Percentiles rank a stretch among this genome's conserved stretches.
These are phyloP conservation scores for Spheniscus mendiculus DNA, from an alignment of 2,113 vertebrate genomes.

Conservation along the genomic window DNA sequence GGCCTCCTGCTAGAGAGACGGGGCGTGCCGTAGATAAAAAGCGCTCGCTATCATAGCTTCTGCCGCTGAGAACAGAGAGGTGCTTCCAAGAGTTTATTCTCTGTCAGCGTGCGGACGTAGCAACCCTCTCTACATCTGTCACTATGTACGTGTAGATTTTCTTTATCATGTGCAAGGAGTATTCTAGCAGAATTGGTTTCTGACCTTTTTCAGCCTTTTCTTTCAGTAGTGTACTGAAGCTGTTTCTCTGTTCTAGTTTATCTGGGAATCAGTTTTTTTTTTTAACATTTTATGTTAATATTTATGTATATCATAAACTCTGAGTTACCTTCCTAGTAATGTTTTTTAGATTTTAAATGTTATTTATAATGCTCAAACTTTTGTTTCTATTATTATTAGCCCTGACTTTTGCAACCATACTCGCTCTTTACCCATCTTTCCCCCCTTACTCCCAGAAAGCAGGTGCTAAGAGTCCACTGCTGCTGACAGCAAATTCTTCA, in stretches of 20 bases:
- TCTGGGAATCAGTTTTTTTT: neutral
- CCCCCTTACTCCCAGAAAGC: too few species aligned
- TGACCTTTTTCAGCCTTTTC: neutral
- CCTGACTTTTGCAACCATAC: neutral
- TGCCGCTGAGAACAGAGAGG: neutral
- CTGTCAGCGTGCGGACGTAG: neutral
- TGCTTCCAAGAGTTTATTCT: neutral
- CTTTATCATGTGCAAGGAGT: neutral
- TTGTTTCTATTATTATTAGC: neutral
- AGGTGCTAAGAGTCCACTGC: too few species aligned
- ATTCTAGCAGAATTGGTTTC: neutral
- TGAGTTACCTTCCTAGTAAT: neutral
- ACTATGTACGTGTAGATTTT: fast-evolving
- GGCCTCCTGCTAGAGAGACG: neutral
- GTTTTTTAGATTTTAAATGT: neutral
- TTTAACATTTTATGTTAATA: neutral
- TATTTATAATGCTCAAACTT: neutral
- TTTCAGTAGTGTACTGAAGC: neutral
- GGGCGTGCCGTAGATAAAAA: neutral
- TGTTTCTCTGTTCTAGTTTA: neutral
- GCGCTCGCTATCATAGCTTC: fast-evolving
- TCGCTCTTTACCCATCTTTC: neutral
- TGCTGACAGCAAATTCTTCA: neutral
- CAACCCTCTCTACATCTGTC: neutral
- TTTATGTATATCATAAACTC: neutral